These are phyloP conservation scores for Mionectes olivaceus DNA, from an alignment of 2,797 vertebrate species.

Conservation along the genomic window DNA sequence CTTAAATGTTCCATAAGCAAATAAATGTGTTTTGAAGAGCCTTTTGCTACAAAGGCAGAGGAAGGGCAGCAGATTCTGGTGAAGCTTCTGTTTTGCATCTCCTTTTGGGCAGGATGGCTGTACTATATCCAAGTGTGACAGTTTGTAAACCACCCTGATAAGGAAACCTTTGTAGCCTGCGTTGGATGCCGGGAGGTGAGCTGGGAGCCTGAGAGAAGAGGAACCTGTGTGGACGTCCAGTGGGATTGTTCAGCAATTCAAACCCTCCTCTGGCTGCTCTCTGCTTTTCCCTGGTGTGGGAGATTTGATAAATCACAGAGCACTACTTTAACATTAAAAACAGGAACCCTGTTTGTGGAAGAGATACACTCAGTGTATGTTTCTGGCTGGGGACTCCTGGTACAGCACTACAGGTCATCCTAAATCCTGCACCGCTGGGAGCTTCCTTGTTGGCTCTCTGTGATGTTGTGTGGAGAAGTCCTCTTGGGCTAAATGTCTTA, in stretches of 20 bases:
- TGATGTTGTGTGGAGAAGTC: neutral
- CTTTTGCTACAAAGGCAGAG: neutral
- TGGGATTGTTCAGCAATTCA: neutral
- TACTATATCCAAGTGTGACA: conserved; percentile 14
- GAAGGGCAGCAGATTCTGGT: neutral
- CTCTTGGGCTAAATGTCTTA: neutral
- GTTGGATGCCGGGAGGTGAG: neutral
- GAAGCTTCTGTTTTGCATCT: conserved; percentile 25
- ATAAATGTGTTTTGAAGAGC: neutral
- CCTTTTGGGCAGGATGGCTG: conserved; percentile 20
- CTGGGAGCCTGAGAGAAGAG: neutral
- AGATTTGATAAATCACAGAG: neutral
- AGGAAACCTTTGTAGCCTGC: neutral
- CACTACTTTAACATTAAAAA: neutral
- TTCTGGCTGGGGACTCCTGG: neutral
- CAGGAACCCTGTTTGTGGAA: neutral
- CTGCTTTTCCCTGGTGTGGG: neutral
- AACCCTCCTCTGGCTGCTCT: neutral
- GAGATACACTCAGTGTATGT: neutral
- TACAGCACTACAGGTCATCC: neutral
- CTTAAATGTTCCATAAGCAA: neutral
- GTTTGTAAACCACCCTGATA: conserved; percentile 36
- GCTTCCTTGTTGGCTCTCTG: neutral
- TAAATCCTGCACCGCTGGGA: neutral
- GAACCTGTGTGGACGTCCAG: neutral